These are phyloP conservation scores for Apis cerana DNA, from an alignment of 1,140 invertebrate genomes.

Conservation along the genomic window DNA sequence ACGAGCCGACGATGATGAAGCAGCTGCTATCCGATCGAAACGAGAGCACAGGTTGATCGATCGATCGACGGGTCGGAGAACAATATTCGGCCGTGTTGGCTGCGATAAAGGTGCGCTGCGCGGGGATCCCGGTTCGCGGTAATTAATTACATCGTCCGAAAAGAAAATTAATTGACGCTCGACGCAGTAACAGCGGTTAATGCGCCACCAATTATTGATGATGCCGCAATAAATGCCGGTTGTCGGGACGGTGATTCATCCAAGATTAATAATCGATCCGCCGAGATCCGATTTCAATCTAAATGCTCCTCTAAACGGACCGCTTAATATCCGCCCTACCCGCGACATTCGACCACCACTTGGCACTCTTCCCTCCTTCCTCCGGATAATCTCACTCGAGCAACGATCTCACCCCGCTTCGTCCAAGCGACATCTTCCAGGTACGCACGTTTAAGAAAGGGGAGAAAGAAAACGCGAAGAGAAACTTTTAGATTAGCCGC, in stretches of 20 bases:
- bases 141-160: conserved; percentile 60
- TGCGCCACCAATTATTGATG: conserved; percentile 57
- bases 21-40: conserved; percentile 56
- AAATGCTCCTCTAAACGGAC: conserved; percentile 42
- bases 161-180: conserved; percentile 59
- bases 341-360: not conserved
- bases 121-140: conserved; percentile 46
- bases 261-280: conserved; percentile 57
- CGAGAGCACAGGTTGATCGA: conserved; percentile 59
- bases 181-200: conserved; percentile 61
- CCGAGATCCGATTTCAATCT: conserved; percentile 42
- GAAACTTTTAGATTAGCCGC: no score
- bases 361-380: not conserved
- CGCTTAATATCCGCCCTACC: conserved; percentile 27
- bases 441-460: no score
- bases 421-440: no score
- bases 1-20: conserved; percentile 40
- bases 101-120: conserved; percentile 28
- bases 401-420: no score
- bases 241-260: conserved; percentile 59
- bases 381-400: no score
- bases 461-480: no score
- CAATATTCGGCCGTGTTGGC: conserved; percentile 48
- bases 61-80: conserved; percentile 52
- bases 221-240: conserved; percentile 61